These are phyloP conservation scores for Cydia pomonella DNA, from an alignment of 1,140 invertebrate genomes.

Conservation along the genomic window DNA sequence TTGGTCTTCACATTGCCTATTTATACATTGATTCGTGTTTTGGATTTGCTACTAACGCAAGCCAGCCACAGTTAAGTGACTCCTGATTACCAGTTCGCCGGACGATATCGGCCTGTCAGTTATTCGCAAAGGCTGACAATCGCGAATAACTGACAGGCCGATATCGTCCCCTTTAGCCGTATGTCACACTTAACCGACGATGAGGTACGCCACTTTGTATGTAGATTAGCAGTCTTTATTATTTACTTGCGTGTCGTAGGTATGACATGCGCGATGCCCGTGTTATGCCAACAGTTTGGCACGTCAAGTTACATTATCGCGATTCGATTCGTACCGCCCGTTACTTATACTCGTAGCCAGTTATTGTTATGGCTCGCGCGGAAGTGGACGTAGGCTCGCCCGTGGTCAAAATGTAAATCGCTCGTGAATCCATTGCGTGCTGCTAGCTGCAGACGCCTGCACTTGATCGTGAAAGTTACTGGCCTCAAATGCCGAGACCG, in stretches of 20 bases:
- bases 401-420: constrained; percentile 37
- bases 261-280: constrained; percentile 20
- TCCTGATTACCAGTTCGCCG: too few relatives aligned
- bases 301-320: constrained; percentile 36
- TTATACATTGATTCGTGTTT: too few relatives aligned
- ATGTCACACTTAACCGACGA: not conserved
- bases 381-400: constrained; percentile 54
- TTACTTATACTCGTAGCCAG: constrained; percentile 40
- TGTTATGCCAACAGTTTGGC: constrained; percentile 33
- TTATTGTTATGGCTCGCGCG: constrained; percentile 56
- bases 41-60: too few relatives aligned
- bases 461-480: constrained; percentile 78
- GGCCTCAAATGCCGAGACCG: constrained; percentile 71
- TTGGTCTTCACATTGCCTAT: too few relatives aligned
- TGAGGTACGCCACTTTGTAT: not conserved
- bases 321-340: constrained; percentile 28
- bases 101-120: too few relatives aligned
- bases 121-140: too few relatives aligned
- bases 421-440: constrained; percentile 49
- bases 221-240: not conserved
- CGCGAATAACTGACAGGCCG: too few relatives aligned
- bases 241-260: not conserved
- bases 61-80: too few relatives aligned
- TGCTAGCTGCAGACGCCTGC: constrained; percentile 56
- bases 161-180: too few relatives aligned